Evolutionary conservation across 23 tunicate species (phyloP), one percentile per base, ranked within the genome.

Genomic region (Corella eumyota): DNA sequence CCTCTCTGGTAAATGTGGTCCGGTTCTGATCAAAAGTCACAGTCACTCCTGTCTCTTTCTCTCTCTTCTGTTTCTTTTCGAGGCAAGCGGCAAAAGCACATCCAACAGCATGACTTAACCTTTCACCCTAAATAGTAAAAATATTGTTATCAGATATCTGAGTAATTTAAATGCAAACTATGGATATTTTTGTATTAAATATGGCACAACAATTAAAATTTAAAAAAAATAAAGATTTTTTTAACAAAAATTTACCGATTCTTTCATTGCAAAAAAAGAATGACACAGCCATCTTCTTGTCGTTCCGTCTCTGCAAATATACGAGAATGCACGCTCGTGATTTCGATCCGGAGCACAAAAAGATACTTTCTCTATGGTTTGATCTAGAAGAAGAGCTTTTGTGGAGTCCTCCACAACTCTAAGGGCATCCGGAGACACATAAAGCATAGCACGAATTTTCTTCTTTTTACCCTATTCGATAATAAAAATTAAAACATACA

Each of bases 261-360:
- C 96, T 61, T 78, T 78, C 7, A 78, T 67, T 15, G 96, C 96
- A 53, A 87, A 78, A 40, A 87, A 93, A 27, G 95, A 84, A 64
- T 84, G 93, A 47, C 99, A 93, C 20, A 93, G 50, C 99, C 99
- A 93, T 48, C 99, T 48, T 49, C 86, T 70, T 13, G 99, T 83
- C 3, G 99, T 78, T 24, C 99, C 99, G 58, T 93, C 99, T 34
- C 99, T 65, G 60, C 99, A 93, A 3, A 93, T 93, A 37, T 93
- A 93, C 6, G 99, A 93, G 35, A 93, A 93, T 6, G 99, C 94
- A 0, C 80, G 69, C 32, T 93, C 83, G 60, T 93, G 77, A 50
- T 77, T 93, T 29, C 99, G 54, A 46, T 93, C 99, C 1, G 99
- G 99, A 4, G 99, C 99, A 67, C 99, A 93, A 45, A 93, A 93